Base-by-base conservation (phyloP, 2,113 vertebrate species). In the Zosterops borbonicus region DNA sequence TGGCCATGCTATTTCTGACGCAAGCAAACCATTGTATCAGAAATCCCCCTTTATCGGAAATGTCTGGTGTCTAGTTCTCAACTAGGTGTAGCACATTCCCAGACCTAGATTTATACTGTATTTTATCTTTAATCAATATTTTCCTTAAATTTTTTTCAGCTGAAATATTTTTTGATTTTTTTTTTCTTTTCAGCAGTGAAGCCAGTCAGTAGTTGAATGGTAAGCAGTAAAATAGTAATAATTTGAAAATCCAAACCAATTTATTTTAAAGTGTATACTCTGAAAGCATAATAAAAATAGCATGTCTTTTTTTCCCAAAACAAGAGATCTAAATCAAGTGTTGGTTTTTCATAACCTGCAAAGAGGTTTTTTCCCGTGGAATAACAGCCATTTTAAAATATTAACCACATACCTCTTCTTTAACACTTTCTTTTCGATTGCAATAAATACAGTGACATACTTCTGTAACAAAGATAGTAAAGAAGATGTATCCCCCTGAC, bases 61-160 rank as follows among this genome's bases (percentile, higher is more conserved):
- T 0, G 0, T 16, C 8, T 63, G 22, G 5, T 42, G 2, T 63
- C 31, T 39, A 46, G 19, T n/a, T 52, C 9, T 68, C 49, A 18
- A 58, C 11, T 53, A 53, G 19, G 42, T 23, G 5, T 46, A 68
- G 24, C 50, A 16, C 4, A 46, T 42, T 42, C 35, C 50, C 9
- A 39, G 11, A 62, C 9, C 6, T 58, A 5, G 28, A 47, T 78
- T 85, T 71, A 15, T 29, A 39, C 29, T 65, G 9, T 5, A 11
- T 9, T 42, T 78, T 44, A 41, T 31, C 29, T 44, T 24, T 8
- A 42, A 49, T 47, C 28, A 64, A 55, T 63, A 1, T 29, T 52
- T 56, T 70, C 19, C 9, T 42, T 68, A 53, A 44, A 53, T 91
- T 81, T 39, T 65, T 27, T 92, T 65, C 12, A 31, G 6, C 22